phyloP scores from a whole-genome alignment of 2,113 vertebrate species.

The Sterrhoptilus dennistouni region DNA sequence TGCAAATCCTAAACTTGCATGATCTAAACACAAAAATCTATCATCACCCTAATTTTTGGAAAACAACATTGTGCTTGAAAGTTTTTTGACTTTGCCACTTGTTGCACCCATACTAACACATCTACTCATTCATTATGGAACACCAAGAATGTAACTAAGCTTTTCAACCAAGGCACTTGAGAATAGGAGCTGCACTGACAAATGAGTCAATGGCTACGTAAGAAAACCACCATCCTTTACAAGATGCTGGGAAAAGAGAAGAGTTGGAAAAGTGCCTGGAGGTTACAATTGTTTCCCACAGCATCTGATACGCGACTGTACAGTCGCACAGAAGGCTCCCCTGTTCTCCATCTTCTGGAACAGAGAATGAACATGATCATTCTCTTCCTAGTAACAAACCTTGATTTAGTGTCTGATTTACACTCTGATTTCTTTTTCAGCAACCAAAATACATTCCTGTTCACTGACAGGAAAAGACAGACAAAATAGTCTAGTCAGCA shows the following conservation, averaged over 20 bases:
- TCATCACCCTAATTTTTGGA: neutral
- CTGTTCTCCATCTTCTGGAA: neutral
- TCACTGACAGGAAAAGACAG: neutral
- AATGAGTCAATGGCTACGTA: neutral
- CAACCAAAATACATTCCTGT: neutral
- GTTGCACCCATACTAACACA: neutral
- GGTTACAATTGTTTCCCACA: neutral
- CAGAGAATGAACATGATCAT: neutral
- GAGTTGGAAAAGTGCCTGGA: neutral
- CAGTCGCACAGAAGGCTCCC: neutral
- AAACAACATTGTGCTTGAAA: neutral
- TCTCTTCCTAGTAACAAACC: neutral
- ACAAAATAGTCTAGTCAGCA: neutral
- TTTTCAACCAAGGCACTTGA: neutral
- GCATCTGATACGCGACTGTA: neutral
- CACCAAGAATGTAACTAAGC: neutral
- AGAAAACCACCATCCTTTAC: neutral
- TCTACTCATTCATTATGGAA: neutral
- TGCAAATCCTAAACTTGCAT: neutral
- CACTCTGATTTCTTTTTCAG: neutral
- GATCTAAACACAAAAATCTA: neutral
- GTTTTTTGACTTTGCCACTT: neutral
- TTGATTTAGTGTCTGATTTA: neutral
- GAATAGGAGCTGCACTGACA: neutral
- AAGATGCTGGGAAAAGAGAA: neutral